phyloP scores from a whole-genome alignment of 2,888 invertebrate genomes.

The Lasioglossum figueresi region DNA sequence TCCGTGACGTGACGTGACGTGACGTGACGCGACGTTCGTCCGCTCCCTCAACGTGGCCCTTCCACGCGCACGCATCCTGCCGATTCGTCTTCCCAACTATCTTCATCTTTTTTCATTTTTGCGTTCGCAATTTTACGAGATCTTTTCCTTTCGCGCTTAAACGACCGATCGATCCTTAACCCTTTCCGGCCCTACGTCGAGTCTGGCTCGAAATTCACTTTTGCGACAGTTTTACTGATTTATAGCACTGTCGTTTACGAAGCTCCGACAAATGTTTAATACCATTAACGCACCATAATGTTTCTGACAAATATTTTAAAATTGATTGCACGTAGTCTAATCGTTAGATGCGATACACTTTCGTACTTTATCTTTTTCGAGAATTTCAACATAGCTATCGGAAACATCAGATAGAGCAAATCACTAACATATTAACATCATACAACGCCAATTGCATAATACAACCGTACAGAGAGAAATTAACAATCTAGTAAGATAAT shows the following conservation, averaged over 20 bases:
- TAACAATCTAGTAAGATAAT: too few relatives aligned
- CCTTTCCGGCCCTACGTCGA: too few relatives aligned
- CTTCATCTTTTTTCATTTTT: background rate
- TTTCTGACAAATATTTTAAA: background rate
- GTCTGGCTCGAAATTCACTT: too few relatives aligned
- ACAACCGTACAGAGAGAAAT: too few relatives aligned
- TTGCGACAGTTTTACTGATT: too few relatives aligned
- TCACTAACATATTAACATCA: background rate
- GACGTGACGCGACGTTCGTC: conserved; percentile 23
- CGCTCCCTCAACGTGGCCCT: background rate
- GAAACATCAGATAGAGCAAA: background rate
- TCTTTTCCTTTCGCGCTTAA: background rate
- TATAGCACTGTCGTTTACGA: too few relatives aligned
- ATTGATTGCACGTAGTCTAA: background rate
- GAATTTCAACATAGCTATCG: background rate
- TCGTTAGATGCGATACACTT: too few relatives aligned
- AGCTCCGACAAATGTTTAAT: too few relatives aligned
- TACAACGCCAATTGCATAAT: too few relatives aligned
- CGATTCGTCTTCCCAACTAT: background rate
- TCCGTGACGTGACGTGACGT: conserved; percentile 32
- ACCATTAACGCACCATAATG: too few relatives aligned
- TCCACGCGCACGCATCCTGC: background rate
- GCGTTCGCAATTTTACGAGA: background rate
- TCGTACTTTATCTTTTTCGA: background rate
- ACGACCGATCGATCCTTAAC: background rate